Base-by-base conservation (phyloP, 2,797 vertebrate genomes). In the Galaxias olidus region DNA sequence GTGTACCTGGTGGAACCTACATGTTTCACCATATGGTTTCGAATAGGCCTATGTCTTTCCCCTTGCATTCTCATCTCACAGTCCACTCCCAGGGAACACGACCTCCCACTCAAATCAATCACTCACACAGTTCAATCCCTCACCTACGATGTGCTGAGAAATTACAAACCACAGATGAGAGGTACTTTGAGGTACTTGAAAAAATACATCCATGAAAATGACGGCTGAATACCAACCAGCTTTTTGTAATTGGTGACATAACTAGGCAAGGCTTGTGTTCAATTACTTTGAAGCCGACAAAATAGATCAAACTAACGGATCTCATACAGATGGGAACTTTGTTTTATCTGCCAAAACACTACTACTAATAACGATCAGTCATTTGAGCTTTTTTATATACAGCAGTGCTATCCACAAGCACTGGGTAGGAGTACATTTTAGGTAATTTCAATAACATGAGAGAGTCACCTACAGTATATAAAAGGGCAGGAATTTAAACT, bases 91-190 rank as follows among this genome's bases (percentile, higher is more conserved):
- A 52, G 43, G 59, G 76, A 20, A 15, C 1, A 18, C 59, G 76
- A 63, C 79, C 76, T 51, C 85, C 85, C 82, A 87, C 84, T 87
- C 65, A 18, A 53, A 46, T 20, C 66, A 79, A 65, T 66, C 1
- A 60, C 78, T 74, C 53, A 57, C 75, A 49, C 63, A 48, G 71
- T 73, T 67, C 18, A 49, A 68, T 82, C 81, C 84, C 60, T 83
- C 84, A 79, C 78, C 74, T 18, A 65, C 57, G 0, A 52, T 66
- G 15, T 63, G 44, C 65, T 17, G 73, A 51, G 64, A 68, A 83
- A 77, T 79, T 81, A 65, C 81, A 80, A 69, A 79, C 80, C 83
- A 76, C 69, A 75, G 72, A 41, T 20, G 72, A 86, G 77, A 78
- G 76, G 58, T 65, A 65, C 75, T 83, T 59, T 61, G 63, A 75